Conservation (phyloP, 2,797 vertebrate genomes). For the Halcyon badia region DNA sequence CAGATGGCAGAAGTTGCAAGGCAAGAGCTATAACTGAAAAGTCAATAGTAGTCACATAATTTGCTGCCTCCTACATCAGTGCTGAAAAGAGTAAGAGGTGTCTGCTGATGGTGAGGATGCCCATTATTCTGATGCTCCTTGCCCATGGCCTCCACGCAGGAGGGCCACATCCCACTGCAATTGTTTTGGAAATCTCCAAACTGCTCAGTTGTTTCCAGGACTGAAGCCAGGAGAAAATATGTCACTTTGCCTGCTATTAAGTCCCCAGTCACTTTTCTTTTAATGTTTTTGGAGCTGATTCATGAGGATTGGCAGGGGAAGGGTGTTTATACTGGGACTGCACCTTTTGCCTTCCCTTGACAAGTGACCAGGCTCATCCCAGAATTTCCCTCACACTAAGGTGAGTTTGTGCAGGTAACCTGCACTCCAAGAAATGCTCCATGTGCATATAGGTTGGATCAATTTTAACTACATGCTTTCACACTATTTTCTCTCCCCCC, state of each 20-base stretch:
- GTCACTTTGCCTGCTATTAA: not conserved
- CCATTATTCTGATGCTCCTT: not conserved
- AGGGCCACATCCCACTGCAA: not conserved
- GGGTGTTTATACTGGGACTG: not conserved
- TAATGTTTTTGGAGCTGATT: not conserved
- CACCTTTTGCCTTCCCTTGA: not conserved
- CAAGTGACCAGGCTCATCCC: not conserved
- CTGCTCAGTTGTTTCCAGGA: not conserved
- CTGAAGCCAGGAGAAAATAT: not conserved
- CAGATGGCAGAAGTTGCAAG: conserved; percentile 1
- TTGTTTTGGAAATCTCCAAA: not conserved
- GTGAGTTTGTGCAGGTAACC: not conserved
- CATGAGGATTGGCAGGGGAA: not conserved
- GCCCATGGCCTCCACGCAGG: not conserved
- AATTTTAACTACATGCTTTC: not conserved
- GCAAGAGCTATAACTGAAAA: not conserved
- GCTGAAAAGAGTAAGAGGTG: not conserved
- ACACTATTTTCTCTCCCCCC: not conserved
- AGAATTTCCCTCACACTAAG: not conserved
- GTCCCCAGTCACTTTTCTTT: not conserved
- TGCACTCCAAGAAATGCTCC: not conserved
- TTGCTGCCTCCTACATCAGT: not conserved
- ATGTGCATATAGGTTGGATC: not conserved
- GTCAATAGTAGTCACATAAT: not conserved
- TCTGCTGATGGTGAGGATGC: not conserved